phyloP scores from a whole-genome alignment of 2,113 vertebrate genomes.

The Rhizomys pruinosus region DNA sequence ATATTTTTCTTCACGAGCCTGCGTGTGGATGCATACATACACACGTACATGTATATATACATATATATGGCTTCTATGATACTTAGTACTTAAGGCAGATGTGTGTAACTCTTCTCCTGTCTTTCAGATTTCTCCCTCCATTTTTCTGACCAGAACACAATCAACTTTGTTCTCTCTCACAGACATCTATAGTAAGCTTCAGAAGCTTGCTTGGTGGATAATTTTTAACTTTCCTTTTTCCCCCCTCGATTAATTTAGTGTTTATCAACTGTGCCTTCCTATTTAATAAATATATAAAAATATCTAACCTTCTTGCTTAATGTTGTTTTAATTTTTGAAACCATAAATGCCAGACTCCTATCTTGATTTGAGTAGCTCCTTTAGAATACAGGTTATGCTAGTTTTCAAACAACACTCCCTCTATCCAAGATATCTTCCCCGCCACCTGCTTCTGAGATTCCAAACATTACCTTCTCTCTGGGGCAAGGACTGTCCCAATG shows the following conservation, averaged over 20 bases:
- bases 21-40: background rate
- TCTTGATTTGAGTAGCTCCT: background rate
- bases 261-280: background rate
- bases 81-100: background rate
- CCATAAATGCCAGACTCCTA: background rate
- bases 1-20: background rate
- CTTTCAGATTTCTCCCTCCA: background rate
- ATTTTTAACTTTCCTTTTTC: background rate
- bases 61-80: background rate
- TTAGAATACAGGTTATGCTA: background rate
- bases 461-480: background rate
- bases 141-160: background rate
- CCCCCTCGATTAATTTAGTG: background rate
- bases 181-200: background rate
- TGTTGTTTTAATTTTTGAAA: conserved; percentile 32
- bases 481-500: background rate
- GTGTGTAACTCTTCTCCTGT: too few relatives aligned
- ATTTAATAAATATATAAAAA: background rate
- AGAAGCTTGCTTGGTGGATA: background rate
- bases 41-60: background rate
- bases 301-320: background rate
- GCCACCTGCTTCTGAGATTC: background rate
- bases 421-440: background rate
- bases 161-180: background rate
- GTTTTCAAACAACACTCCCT: conserved; percentile 25